Evolutionary conservation across 2,113 vertebrate genomes (phyloP), one percentile per base, ranked within the genome.

Genomic region (Cochlearius cochlearius): DNA sequence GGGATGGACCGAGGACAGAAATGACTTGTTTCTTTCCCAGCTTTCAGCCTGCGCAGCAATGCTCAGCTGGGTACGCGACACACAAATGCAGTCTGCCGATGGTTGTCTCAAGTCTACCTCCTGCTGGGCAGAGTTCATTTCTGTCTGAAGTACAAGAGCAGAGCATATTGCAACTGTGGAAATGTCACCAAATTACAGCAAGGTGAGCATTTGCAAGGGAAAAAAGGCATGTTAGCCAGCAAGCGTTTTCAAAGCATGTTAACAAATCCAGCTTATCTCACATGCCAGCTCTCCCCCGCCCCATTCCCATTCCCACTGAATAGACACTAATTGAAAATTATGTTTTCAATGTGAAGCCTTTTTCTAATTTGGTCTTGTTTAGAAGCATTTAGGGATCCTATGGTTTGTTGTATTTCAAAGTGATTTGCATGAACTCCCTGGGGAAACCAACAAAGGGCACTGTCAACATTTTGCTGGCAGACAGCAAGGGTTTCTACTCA

Each of bases 271-370:
- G 91, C 84, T 96, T 94, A 93, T 91, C 91, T 94, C 82, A 59
- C 41, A 36, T 69, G 77, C 55, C 96, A 96, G 91, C 76, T 96
- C 81, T 85, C 91, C 76, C 80, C 95, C 78, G 26, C 97, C 95
- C 95, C 89, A 6, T 62, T 63, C 67, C 63, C n/a, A 79, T 96
- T 97, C 96, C 92, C 90, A 89, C 83, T 97, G 97, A 98, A 98
- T 95, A 96, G 96, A 86, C 73, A 71, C 92, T 98, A 98, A 98
- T 98, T 98, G 97, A 98, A 98, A 98, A 98, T 98, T 97, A 97
- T 96, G 97, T 97, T 98, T 98, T 97, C 96, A 95, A 75, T 95
- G 86, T 96, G 95, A 97, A 98, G 79, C 47, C 92, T 97, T 97
- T 98, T 98, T 96, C 95, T 98, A 97, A 98, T 98, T 97, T 92